Conservation (phyloP, 2,797 vertebrate species). For the Hapalemur alaotrensis region DNA sequence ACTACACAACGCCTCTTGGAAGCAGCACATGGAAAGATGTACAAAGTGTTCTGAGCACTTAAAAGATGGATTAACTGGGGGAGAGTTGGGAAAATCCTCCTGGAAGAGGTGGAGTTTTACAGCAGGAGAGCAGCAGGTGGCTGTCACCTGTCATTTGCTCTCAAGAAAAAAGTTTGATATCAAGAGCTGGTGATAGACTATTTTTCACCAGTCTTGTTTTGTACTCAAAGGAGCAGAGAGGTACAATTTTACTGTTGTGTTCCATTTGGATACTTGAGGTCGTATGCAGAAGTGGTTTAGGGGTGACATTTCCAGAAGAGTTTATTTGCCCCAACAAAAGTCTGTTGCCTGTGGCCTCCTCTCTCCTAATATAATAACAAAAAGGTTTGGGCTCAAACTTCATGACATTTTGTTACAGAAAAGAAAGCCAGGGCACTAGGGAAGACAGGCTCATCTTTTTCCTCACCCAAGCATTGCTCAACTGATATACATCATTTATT, state of each 20-base stretch:
- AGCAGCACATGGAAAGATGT: neutral
- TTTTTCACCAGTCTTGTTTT: neutral
- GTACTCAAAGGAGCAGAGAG: neutral
- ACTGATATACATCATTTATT: constrained; percentile 63
- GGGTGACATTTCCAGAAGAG: neutral
- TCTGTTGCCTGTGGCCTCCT: neutral
- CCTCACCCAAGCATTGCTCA: neutral
- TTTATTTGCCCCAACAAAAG: neutral
- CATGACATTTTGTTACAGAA: constrained; percentile 20
- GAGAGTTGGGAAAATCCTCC: neutral
- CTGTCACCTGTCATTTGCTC: neutral
- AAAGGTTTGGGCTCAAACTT: neutral
- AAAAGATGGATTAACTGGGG: neutral
- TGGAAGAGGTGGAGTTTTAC: neutral
- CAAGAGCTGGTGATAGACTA: neutral
- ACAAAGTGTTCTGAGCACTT: neutral
- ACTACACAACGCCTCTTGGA: neutral
- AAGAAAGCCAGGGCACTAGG: constrained; percentile 23
- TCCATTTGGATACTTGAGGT: neutral
- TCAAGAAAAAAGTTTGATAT: neutral
- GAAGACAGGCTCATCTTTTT: constrained; percentile 29
- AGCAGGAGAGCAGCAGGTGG: neutral
- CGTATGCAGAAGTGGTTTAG: neutral
- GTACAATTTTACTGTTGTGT: neutral
- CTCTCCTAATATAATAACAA: neutral